Base-by-base conservation (phyloP, 2,888 invertebrate species). In the Ophion costatus region DNA sequence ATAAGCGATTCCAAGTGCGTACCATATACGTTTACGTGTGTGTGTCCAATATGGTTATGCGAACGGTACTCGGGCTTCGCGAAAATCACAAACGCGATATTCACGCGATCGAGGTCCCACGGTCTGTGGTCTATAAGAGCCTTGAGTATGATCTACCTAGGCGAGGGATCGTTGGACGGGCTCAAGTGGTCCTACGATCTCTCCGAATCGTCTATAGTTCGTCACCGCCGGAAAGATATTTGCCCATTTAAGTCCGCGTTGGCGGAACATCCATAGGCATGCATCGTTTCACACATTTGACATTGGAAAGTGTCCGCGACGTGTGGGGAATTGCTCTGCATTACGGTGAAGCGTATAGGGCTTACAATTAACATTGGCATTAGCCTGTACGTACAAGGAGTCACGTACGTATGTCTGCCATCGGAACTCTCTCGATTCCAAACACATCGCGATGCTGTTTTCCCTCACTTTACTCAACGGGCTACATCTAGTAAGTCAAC, bases 1-100 rank as follows among this genome's bases (percentile, higher is more conserved):
- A 91, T 91, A 91, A 91, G 88, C 87, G 85, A 90, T 91, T 91
- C 89, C 88, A 84, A 88, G 79, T 88, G 73, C 80, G 77, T 67
- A 42, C 57, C n/a, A 51, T 56, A n/a, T 33, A 75, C 29, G n/a
- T 66, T 11, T 17, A 33, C 29, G 57, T 38, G 20, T 84, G 83
- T 85, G 88, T 81, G 90, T 90, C 87, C 86, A 81, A 89, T 90
- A 90, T 88, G 89, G 91, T 75, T 71, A 88, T 82, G 61, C 51
- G 63, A 45, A 69, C 51, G 45, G 82, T 84, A 88, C 88, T 89
- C 89, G 71, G 73, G 38, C 76, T 79, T 75, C 61, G 79, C 79
- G 71, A 70, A 75, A 79, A 74, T 24, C 24, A 63, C 42, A 61
- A 51, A 69, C 17, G 10, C 20, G 20, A 22, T 17, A 66, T 66